Evolutionary conservation across 2,113 vertebrate species (phyloP), one percentile per base, ranked within the genome.

Genomic region (Psittacus erithacus): DNA sequence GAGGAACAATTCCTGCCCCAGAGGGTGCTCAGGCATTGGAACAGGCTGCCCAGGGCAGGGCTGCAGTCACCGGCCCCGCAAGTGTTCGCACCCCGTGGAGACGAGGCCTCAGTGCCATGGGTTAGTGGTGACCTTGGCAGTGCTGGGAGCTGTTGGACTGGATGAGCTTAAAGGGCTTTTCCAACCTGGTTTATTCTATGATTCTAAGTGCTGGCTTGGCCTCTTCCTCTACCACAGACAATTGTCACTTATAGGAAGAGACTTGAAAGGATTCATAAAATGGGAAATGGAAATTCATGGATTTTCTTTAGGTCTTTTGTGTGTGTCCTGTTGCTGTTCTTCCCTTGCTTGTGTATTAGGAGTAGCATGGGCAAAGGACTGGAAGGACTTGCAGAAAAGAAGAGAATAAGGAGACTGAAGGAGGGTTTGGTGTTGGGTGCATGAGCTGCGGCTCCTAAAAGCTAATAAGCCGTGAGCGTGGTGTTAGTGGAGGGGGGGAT

Each of bases 281-380:
- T 49, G 19, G 22, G 11, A 64, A 46, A 23, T 17, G 10, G 47
- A 71, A 33, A 69, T 33, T 64, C 1, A 23, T 55, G 3, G 59
- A 35, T 4, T 41, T 47, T 2, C 2, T 24, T 18, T 50, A 0
- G 27, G 6, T 6, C 16, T 41, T 70, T 3, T 46, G 2, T 16
- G 47, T 44, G 10, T 33, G 18, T 49, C 8, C 20, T 73, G 47
- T 41, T 55, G 46, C 59, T 77, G 31, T 5, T 65, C 31, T 88
- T 41, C 27, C 2, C 27, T 46, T 4, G 12, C 3, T 60, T 0
- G 0, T 33, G 3, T 47, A 5, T 65, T 39, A 39, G 50, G 6
- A 64, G 29, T 25, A 47, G 18, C 8, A 17, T 3, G 3, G 22
- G 19, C 17, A 60, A 80, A 71, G 28, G 46, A 11, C 28, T 62